Evolutionary conservation across 2,113 vertebrate species (phyloP).

Genomic region (Rostratula benghalensis): DNA sequence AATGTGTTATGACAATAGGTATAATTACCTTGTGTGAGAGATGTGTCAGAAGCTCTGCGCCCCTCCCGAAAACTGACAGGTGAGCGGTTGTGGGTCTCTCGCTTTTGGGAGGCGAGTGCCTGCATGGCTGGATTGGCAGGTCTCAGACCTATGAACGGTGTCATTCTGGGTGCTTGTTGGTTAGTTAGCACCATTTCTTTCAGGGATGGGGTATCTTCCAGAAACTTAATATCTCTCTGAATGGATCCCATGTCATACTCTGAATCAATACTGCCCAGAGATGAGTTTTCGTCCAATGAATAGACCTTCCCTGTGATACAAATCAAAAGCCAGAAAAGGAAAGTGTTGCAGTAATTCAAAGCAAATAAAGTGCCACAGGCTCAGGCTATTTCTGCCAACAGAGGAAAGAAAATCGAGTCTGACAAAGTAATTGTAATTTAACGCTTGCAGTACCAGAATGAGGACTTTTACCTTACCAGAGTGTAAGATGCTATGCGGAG

Average conservation of each 20-base stretch:
- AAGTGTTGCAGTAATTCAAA: not conserved
- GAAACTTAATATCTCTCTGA: constrained; percentile 86
- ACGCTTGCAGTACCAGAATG: not conserved
- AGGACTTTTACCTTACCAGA: not conserved
- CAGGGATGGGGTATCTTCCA: constrained; percentile 84
- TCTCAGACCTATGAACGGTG: constrained; percentile 82
- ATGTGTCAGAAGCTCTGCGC: constrained; percentile 93
- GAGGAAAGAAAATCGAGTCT: not conserved
- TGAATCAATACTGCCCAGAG: constrained; percentile 88
- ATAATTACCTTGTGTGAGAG: constrained; percentile 91
- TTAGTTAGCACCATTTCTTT: constrained; percentile 82
- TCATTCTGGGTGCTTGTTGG: constrained; percentile 72
- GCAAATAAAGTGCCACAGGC: not conserved
- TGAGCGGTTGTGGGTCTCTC: constrained; percentile 93
- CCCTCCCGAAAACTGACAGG: constrained; percentile 98
- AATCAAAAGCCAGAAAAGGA: not conserved
- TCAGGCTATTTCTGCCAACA: not conserved
- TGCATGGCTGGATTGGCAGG: constrained; percentile 91
- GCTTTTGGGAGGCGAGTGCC: constrained; percentile 83
- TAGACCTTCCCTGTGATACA: constrained; percentile 85
- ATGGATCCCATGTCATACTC: constrained; percentile 91
- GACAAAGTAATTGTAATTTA: not conserved
- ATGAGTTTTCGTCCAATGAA: constrained; percentile 86
- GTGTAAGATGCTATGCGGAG: not conserved
- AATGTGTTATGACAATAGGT: too few species aligned